Base-by-base conservation (phyloP, 92 coral and sea anemone genomes). In the Epizoanthus stellaris region DNA sequence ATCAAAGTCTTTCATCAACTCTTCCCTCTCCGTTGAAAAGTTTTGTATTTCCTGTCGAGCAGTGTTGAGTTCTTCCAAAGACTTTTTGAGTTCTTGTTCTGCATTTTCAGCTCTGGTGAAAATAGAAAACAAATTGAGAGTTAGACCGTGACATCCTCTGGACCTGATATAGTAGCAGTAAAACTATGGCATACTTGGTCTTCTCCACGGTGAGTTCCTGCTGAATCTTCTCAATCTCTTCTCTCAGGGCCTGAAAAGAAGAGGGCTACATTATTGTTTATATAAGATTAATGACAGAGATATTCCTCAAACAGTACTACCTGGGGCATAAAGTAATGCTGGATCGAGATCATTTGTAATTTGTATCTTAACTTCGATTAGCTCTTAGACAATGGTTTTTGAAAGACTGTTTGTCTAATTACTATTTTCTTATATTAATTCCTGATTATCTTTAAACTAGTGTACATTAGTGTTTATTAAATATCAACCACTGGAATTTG, bases 161-260 rank as follows among this genome's bases (percentile, higher is more conserved):
- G 45, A 68, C 16, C 52, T 68, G 0, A 14, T 13, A 43, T 8
- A 57, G 40, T 39, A 21, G 80, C 21, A 7, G 9, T 80, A 71
- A 16, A 60, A 5, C 0, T 5, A 25, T 9, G 17, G 42, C 94
- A 43, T 90, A 94, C 98, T 90, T 92, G 80, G 93, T 40, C 70
- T 86, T 90, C 89, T 94, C 95, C 25, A 80, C 16, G 15, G 61
- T 76, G 36, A 92, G 91, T 67, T 94, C 98, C 72, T 92, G 89
- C 47, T 80, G 87, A 30, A 92, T 30, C 57, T 42, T 82, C 53
- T 89, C 85, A 21, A 88, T 45, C 82, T 90, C 92, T 7, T 70
- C 70, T 62, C 90, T 93, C 30, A 92, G 85, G 49, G 87, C 91
- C 93, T 93, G 70, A 9, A 42, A 67, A 13, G 13, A 70, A 60